phyloP scores from a whole-genome alignment of 2,797 vertebrate species.

The Megaceryle alcyon region DNA sequence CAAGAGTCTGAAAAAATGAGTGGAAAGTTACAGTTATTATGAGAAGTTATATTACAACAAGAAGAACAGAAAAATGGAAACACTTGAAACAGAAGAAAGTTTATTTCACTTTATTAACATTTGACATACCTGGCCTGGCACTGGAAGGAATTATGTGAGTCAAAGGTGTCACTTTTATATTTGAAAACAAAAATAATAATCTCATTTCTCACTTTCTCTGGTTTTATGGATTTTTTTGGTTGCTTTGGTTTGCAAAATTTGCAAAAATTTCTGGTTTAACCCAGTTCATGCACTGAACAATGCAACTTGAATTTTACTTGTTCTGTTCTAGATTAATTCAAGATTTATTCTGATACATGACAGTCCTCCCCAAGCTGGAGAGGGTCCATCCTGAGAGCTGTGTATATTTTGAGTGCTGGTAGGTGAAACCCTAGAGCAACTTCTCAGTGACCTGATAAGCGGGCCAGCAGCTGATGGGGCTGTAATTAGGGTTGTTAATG shows the following conservation, averaged over 20 bases:
- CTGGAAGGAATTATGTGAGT: neutral
- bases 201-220: neutral
- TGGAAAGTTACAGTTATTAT: neutral
- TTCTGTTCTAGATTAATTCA: neutral
- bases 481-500: neutral
- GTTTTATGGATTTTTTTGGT: neutral
- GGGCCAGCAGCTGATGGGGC: neutral
- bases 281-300: neutral
- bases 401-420: neutral
- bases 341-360: neutral
- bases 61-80: neutral
- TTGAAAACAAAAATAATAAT: neutral
- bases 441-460: neutral
- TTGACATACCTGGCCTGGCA: neutral
- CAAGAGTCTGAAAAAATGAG: neutral
- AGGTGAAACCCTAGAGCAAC: neutral
- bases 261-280: neutral
- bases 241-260: neutral
- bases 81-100: neutral
- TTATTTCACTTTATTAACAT: neutral
- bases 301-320: neutral
- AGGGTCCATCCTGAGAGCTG: neutral
- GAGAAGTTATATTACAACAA: neutral
- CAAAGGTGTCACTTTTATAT: neutral
- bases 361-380: neutral